Base-by-base conservation (phyloP, 1,140 invertebrate species). In the Drosophila santomea region DNA sequence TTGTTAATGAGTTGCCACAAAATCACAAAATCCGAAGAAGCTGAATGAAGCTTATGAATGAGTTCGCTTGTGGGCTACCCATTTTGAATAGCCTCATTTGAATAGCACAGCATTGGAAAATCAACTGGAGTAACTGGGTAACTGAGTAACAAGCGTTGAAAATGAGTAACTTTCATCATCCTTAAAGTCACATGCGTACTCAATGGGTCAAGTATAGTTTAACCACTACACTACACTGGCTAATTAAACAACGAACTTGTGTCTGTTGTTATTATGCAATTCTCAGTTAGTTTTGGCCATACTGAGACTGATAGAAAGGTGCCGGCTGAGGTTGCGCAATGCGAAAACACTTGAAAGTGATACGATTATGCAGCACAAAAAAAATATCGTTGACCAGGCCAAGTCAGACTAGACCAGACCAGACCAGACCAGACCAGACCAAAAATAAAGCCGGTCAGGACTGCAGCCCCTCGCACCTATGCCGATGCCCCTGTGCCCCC, bases 331-430 rank as follows among this genome's bases (percentile, higher is more conserved):
- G 54, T 76, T 61, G 64, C 54, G 59, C 73, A 78, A 74, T 47
- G 60, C 39, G 62, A 57, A 77, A 75, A 59, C 85, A 89, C 84
- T 89, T 89, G 84, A 89, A 89, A 89, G 74, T 82, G 84, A 89
- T 89, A 89, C 74, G 85, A 89, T 89, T 89, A 89, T 89, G 84
- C 85, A 89, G 84, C 84, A 88, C 3, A 25, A 25, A 17, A 88
- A 80, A 50, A 69, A 20, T 20, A 20, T 66, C 51, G 50, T 32
- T 68, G 64, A 47, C 67, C 66, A 63, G 35, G 11, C 60, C 52
- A 57, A 17, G 17, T 45, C 52, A 55, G 51, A 71, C 67, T 20
- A 20, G 25, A 25, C 57, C 52, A 55, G 67, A 71, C 67, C 69
- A 71, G 64, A 71, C 67, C 67, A 58, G 25, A 25, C 57, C 52